Evolutionary conservation across 2,113 vertebrate genomes (phyloP), one percentile per base, ranked within the genome.

Genomic region (Cyrtonyx montezumae): DNA sequence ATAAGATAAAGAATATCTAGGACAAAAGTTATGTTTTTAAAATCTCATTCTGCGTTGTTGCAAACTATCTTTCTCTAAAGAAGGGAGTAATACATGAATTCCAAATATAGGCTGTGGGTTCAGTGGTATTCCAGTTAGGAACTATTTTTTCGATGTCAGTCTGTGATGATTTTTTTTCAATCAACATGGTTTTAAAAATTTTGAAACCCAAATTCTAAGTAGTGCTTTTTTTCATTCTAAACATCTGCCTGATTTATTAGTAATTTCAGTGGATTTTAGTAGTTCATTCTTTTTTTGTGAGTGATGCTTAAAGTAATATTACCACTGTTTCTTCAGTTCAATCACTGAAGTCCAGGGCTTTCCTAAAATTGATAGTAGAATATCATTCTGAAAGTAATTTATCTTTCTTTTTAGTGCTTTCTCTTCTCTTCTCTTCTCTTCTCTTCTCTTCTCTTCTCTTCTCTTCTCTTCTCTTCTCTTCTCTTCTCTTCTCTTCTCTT

Each of bases 181-280:
- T 69, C 4, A 16, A 77, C 83, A 12, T 23, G 8, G 8, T 66
- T 91, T 90, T 53, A 83, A 79, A 83, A 45, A 63, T 65, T 63
- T 80, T 63, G 91, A 90, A 62, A 22, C 28, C 5, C 30, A 83
- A 83, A 90, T 55, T 70, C 25, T 30, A 79, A 63, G 61, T 30
- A 59, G 13, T 37, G 53, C 91, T 91, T 91, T 94, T 94, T 90
- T 49, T 63, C 32, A 68, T 93, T 93, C 79, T 77, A 83, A 95
- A 94, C 65, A 86, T 90, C 37, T 84, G 56, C 67, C 43, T 37
- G 62, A 32, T 74, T 79, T 88, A 79, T 84, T 91, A 90, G 61
- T 61, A 96, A 91, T 40, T 32, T 40, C 46, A 67, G 69, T 43
- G 77, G n/a, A 74, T 93, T 91, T 86, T 91, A 71, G 51, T 73